Conservation (phyloP, 2,797 vertebrate genomes). For the Arnoldichthys spilopterus region DNA sequence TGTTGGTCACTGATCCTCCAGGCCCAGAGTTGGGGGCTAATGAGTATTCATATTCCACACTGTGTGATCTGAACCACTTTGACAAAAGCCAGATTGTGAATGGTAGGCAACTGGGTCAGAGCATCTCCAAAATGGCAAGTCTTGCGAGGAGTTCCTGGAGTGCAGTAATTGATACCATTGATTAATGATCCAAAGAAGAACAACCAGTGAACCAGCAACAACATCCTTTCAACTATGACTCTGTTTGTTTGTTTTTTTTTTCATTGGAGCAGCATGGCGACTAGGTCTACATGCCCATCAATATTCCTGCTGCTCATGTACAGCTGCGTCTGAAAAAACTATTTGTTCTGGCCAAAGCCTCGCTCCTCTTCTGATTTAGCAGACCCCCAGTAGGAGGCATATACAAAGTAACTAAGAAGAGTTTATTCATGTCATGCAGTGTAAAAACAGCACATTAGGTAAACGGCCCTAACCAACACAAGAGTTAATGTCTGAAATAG, state of each 20-base stretch:
- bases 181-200: too few species aligned
- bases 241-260: not conserved
- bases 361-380: not conserved
- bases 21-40: too few species aligned
- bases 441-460: constrained; percentile 26
- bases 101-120: too few species aligned
- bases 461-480: not conserved
- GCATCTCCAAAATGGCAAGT: too few species aligned
- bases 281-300: not conserved
- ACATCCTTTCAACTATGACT: not conserved
- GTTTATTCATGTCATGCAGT: constrained; percentile 24
- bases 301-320: not conserved
- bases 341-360: constrained; percentile 15
- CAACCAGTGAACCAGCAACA: too few species aligned
- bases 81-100: too few species aligned
- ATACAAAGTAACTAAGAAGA: constrained; percentile 6
- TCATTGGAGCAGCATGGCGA: not conserved
- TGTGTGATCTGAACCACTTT: too few species aligned
- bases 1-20: too few species aligned
- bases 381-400: constrained; percentile 5
- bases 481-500: not conserved
- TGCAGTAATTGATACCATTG: too few species aligned
- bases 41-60: too few species aligned
- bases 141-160: too few species aligned
- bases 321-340: not conserved